phyloP scores from a whole-genome alignment of 2,797 vertebrate genomes.

The Urosaurus nigricauda region DNA sequence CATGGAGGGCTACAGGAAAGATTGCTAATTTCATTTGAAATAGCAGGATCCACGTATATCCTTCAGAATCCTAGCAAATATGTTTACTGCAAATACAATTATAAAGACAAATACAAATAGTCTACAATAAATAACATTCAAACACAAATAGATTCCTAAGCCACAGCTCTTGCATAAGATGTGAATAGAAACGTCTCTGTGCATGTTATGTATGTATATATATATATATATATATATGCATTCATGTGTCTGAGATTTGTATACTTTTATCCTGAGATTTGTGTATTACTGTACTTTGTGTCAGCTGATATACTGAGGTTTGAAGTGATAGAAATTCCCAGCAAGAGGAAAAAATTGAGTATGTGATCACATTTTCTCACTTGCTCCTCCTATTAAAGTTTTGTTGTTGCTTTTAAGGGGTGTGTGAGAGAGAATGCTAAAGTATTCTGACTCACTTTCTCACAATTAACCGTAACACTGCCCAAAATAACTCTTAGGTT shows the following conservation, averaged over 20 bases:
- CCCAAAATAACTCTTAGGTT: slow-evolving; percentile 24
- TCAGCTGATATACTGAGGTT: neutral
- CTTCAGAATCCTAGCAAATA: no score
- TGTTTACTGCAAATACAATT: no score
- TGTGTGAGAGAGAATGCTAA: neutral
- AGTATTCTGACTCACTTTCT: slow-evolving; percentile 1
- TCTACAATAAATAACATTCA: neutral
- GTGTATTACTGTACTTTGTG: no score
- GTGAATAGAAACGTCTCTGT: no score
- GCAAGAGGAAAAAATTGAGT: neutral
- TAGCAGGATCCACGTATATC: no score
- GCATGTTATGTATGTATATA: no score
- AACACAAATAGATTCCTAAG: neutral
- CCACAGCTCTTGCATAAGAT: no score
- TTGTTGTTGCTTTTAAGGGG: no score
- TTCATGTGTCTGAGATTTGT: neutral
- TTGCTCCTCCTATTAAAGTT: neutral
- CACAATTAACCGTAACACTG: neutral
- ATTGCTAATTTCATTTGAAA: no score
- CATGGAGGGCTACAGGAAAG: no score
- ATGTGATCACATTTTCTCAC: neutral
- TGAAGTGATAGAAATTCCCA: neutral
- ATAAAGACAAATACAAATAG: no score
- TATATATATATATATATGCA: neutral
- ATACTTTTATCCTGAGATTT: neutral